These are phyloP conservation scores for Heliocidaris tuberculata DNA, from an alignment of 35 echinoderm and acorn worm species.

Conservation along the genomic window DNA sequence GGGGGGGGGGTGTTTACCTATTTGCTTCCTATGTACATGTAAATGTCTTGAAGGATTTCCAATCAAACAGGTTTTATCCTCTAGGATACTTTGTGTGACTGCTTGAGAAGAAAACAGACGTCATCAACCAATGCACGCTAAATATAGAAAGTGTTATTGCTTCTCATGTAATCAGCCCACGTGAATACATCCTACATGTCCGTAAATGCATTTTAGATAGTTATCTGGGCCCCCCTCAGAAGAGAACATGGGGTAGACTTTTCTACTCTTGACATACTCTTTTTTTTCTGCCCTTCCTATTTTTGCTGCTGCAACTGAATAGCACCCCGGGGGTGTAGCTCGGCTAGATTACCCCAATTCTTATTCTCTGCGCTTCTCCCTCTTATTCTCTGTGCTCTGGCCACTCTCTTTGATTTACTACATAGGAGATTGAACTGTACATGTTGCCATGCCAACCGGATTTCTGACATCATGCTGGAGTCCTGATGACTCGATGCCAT, in stretches of 20 bases:
- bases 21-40: no score
- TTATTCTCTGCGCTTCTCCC: neutral
- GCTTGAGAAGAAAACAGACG: neutral
- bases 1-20: no score
- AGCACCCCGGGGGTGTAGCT: neutral
- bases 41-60: neutral
- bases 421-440: conserved; percentile 16
- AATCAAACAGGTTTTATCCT: neutral
- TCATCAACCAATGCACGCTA: neutral
- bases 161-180: neutral
- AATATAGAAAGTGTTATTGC: neutral
- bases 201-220: neutral
- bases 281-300: neutral
- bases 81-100: neutral
- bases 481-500: neutral
- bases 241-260: neutral
- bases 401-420: neutral
- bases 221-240: neutral
- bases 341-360: neutral
- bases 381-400: neutral
- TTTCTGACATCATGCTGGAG: neutral
- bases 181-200: neutral
- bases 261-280: neutral
- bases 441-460: neutral
- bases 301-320: conserved; percentile 1